Base-by-base conservation (phyloP, 2,113 vertebrate genomes). In the Pachycephala philippinensis region DNA sequence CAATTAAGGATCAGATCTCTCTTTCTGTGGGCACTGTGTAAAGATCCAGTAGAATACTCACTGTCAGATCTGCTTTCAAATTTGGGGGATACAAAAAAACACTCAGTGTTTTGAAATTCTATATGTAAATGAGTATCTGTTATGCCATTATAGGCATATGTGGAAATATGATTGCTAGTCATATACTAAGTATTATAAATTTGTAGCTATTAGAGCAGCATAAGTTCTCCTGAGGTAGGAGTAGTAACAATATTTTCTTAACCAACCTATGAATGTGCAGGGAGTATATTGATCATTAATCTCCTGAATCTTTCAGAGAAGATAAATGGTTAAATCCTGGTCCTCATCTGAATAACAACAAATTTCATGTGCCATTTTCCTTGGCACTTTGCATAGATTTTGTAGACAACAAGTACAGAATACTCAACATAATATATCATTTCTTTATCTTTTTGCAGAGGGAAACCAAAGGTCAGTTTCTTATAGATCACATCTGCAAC, bases 401-500 rank as follows among this genome's bases (percentile, higher is more conserved):
- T 76, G 27, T 35, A 70, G 22, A 45, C 12, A 78, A 13, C 7
- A 77, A 66, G 33, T 74, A 90, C 64, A 77, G 39, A 52, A 42
- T 72, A 57, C 13, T 53, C 22, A 71, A 26, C 45, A 30, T 93
- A 90, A 92, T 84, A 1, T 69, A 27, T 63, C 2, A 39, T 79
- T 95, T 63, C 68, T 89, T 86, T 84, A 96, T 98, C 56, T 70
- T 98, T 98, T 98, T 53, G 28, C 98, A 99, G 99, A 99, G 98
- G 97, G 99, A 99, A 92, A 99, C 99, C 75, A 99, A 99, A 98
- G 99, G 99, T 57, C 99, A 99, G 96, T 99, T 99, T 98, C 98
- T 99, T 66, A 97, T 99, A 94, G 99, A 99, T 95, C 98, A 99
- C 96, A 98, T 99, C 96, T 99, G 99, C 97, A 99, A 99, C 98